Evolutionary conservation across 2,888 invertebrate genomes (phyloP).

Genomic region (Pollenia labialis): DNA sequence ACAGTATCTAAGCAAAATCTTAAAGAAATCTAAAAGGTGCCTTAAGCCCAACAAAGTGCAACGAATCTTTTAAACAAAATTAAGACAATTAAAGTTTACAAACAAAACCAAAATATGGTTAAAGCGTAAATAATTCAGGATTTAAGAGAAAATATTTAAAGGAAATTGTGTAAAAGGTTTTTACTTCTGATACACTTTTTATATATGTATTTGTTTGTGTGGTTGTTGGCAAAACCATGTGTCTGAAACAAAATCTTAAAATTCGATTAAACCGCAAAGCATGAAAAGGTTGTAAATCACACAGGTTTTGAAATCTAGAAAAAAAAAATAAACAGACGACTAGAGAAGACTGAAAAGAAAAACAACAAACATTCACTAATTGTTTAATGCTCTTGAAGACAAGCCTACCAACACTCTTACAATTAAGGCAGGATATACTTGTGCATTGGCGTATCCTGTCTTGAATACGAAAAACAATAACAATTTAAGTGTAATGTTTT

Average conservation of each 20-base stretch:
- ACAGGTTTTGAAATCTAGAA: neutral
- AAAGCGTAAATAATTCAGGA: constrained; percentile 61
- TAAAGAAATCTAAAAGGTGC: constrained; percentile 16
- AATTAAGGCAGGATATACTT: neutral
- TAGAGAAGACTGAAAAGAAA: constrained; percentile 24
- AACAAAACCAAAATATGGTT: constrained; percentile 61
- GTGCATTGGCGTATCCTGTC: neutral
- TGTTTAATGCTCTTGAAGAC: constrained; percentile 35
- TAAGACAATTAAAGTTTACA: constrained; percentile 53
- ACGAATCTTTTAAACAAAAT: constrained; percentile 36
- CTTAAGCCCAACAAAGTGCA: constrained; percentile 8
- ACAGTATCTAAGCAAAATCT: neutral
- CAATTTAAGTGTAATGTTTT: constrained; percentile 28
- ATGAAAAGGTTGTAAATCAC: constrained; percentile 57
- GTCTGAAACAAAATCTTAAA: constrained; percentile 50
- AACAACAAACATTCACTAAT: constrained; percentile 37
- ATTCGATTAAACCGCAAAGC: constrained; percentile 75
- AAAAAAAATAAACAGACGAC: constrained; percentile 6
- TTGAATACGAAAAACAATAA: neutral
- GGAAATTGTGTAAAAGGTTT: constrained; percentile 41
- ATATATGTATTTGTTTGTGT: constrained; percentile 2
- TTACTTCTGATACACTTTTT: constrained; percentile 33
- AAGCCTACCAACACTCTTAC: constrained; percentile 9
- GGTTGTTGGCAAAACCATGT: neutral
- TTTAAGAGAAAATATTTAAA: constrained; percentile 10